Evolutionary conservation across 23 tunicate species (phyloP).

Genomic region (Trididemnum nubilum): DNA sequence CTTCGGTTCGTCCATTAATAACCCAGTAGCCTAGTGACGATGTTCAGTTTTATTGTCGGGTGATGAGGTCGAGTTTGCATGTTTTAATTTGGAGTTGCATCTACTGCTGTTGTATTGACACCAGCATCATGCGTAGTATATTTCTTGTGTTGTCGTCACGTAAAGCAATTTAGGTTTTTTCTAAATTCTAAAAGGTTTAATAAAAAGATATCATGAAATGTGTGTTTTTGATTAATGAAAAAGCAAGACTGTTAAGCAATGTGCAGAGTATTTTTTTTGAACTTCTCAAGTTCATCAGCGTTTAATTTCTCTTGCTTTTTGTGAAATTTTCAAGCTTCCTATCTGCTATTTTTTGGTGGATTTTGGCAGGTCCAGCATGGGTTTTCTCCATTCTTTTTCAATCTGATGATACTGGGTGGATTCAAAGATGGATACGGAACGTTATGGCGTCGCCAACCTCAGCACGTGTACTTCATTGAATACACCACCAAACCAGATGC

Average conservation of each 20-base stretch:
- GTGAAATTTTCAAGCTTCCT: too few species aligned
- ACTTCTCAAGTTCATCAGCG: not conserved
- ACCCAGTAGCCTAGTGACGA: too few species aligned
- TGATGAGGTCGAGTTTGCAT: too few species aligned
- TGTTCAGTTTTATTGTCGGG: too few species aligned
- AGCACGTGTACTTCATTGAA: constrained; percentile 49
- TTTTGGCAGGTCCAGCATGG: constrained; percentile 49
- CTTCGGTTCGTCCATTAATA: constrained; percentile 59
- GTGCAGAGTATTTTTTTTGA: not conserved
- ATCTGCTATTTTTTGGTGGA: too few species aligned
- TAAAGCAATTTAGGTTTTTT: not conserved
- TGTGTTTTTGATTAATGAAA: too few species aligned
- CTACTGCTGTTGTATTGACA: too few species aligned
- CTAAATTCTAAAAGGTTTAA: too few species aligned
- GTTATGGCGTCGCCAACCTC: constrained; percentile 43
- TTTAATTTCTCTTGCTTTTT: not conserved
- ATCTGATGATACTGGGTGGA: constrained; percentile 55
- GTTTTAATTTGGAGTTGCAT: not conserved
- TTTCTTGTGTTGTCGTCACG: not conserved
- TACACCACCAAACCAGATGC: too few species aligned
- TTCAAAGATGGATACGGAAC: constrained; percentile 41
- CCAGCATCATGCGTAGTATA: too few species aligned
- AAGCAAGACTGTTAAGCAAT: too few species aligned
- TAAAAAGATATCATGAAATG: too few species aligned
- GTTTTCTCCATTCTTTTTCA: constrained; percentile 33